Conservation (phyloP, 2,113 vertebrate genomes). For the Dolichotis patagonum region DNA sequence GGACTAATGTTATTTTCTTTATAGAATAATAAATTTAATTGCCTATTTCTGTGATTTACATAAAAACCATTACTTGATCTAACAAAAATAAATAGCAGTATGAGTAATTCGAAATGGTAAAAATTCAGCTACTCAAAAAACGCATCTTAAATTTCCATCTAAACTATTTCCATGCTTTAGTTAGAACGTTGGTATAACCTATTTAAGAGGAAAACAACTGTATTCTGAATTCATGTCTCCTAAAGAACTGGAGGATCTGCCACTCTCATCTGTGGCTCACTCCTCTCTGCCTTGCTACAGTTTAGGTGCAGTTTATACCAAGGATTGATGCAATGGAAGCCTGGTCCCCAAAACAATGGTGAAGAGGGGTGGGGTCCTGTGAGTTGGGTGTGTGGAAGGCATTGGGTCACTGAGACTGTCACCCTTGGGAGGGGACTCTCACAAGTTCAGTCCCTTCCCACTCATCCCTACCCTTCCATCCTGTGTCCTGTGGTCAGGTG, state of each 20-base stretch:
- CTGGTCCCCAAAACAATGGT: not conserved
- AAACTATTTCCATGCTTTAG: not conserved
- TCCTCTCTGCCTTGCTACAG: not conserved
- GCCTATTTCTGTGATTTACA: not conserved
- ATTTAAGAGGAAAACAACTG: not conserved
- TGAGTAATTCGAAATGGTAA: constrained; percentile 29
- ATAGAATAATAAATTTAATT: constrained; percentile 20
- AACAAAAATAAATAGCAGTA: constrained; percentile 74
- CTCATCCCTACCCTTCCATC: not conserved
- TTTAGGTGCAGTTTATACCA: too few relatives aligned
- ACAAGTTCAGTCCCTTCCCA: not conserved
- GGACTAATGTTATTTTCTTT: constrained; percentile 79
- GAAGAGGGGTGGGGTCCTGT: too few relatives aligned
- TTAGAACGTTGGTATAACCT: not conserved
- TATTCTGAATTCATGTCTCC: not conserved
- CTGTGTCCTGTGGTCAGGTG: not conserved
- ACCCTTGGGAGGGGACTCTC: not conserved
- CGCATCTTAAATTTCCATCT: not conserved
- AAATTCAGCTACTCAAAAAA: constrained; percentile 31
- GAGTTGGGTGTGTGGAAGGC: not conserved
- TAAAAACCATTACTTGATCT: not conserved
- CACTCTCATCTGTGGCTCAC: not conserved
- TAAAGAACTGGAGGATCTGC: not conserved
- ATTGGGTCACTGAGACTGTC: not conserved
- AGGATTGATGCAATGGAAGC: not conserved